phyloP scores from a whole-genome alignment of 2,797 vertebrate species.

The Simalia tracyae region DNA sequence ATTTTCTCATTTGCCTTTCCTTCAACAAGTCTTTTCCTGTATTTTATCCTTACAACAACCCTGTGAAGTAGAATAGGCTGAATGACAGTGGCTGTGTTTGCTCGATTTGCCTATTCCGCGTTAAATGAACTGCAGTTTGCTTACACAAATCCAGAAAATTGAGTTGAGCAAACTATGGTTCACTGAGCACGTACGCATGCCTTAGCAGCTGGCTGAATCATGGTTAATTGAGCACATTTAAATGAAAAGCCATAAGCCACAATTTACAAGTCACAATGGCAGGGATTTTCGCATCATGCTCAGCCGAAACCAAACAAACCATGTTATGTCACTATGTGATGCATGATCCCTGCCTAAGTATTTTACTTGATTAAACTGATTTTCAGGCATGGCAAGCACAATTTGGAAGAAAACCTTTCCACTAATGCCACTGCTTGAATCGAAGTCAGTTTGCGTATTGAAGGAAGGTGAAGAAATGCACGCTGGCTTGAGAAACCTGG shows the following conservation, averaged over 20 bases:
- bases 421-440: neutral
- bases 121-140: neutral
- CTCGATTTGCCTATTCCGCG: neutral
- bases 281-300: neutral
- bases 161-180: neutral
- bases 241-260: neutral
- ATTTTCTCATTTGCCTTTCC: neutral
- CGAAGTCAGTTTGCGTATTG: too few relatives aligned
- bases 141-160: neutral
- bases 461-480: neutral
- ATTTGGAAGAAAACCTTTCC: neutral
- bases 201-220: neutral
- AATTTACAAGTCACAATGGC: neutral
- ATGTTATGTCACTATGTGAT: neutral
- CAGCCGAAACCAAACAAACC: neutral
- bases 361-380: neutral
- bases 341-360: too few relatives aligned
- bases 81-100: neutral
- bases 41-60: neutral
- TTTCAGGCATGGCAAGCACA: neutral
- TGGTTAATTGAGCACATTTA: neutral
- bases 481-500: neutral
- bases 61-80: neutral
- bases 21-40: neutral
- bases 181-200: neutral